A percentile compares a stretch with the other conserved stretches of the same genome.
Conservation (phyloP, 2,113 vertebrate genomes). For the Meriones unguiculatus region DNA sequence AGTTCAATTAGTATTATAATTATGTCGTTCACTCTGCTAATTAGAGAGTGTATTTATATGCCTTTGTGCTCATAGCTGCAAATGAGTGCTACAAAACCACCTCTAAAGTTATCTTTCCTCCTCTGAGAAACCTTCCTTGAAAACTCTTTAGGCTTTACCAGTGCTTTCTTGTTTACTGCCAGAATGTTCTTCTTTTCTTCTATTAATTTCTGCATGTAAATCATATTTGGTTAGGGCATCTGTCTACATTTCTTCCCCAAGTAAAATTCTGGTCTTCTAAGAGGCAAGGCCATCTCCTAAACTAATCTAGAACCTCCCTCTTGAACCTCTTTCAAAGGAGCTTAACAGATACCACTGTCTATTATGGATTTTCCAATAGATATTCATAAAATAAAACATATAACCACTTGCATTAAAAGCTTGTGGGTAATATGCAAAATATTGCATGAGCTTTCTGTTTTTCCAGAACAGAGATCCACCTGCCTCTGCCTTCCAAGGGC, state of each 20-base stretch:
- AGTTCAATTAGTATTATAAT: neutral
- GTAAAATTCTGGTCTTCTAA: neutral
- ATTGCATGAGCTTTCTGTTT: neutral
- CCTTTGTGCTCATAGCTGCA: neutral
- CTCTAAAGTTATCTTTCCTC: neutral
- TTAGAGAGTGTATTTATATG: neutral
- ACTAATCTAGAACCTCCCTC: neutral
- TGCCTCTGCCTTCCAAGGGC: neutral
- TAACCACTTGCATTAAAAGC: constrained; percentile 17
- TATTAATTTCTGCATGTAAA: neutral
- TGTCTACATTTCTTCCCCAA: neutral
- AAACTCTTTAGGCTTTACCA: neutral
- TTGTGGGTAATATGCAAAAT: constrained; percentile 33
- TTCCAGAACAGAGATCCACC: neutral
- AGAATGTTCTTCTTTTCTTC: constrained; percentile 38
- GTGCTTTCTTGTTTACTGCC: neutral
- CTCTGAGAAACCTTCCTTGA: neutral
- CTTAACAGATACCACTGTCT: neutral
- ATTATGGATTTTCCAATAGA: constrained; percentile 11
- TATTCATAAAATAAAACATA: constrained; percentile 41
- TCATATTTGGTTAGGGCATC: neutral
- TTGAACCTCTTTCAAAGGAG: neutral
- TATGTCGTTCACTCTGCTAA: neutral
- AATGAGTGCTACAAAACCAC: neutral
- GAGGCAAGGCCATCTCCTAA: neutral